Evolutionary conservation across 2,888 invertebrate species (phyloP).

Genomic region (Sarcophaga variegata): DNA sequence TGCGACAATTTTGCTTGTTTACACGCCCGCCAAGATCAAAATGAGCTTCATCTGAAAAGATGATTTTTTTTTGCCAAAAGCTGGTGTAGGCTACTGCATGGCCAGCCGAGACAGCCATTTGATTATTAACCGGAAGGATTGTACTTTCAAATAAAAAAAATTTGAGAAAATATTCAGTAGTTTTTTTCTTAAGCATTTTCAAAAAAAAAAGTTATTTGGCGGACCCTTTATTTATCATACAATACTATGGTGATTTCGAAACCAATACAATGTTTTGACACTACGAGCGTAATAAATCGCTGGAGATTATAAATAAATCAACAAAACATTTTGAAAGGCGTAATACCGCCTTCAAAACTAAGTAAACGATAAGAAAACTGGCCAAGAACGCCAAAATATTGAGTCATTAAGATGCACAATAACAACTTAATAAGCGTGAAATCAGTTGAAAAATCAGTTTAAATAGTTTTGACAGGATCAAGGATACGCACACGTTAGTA

Average conservation of each 20-base stretch:
- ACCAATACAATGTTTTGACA: conserved; percentile 47
- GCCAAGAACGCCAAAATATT: not conserved
- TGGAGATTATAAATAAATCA: conserved; percentile 51
- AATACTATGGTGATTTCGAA: conserved; percentile 47
- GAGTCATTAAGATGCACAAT: conserved; percentile 30
- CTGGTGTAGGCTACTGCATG: too few species aligned
- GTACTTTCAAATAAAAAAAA: too few species aligned
- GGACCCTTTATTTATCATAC: not conserved
- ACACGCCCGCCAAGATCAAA: too few species aligned
- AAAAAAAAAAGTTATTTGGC: too few species aligned
- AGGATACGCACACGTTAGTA: conserved; percentile 32
- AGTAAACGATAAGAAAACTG: conserved; percentile 9
- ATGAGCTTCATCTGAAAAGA: too few species aligned
- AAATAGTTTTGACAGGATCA: conserved; percentile 68
- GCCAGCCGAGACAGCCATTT: too few species aligned
- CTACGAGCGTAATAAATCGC: conserved; percentile 51
- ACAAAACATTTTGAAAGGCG: conserved; percentile 32
- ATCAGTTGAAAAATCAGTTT: conserved; percentile 39
- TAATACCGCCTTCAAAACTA: conserved; percentile 35
- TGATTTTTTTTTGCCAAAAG: too few species aligned
- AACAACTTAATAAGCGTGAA: conserved; percentile 66
- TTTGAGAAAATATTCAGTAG: too few species aligned
- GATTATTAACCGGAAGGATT: too few species aligned
- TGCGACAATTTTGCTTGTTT: too few species aligned
- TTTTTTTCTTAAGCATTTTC: too few species aligned